Base-by-base conservation (phyloP, 2,113 vertebrate genomes). In the Calidris pugnax region DNA sequence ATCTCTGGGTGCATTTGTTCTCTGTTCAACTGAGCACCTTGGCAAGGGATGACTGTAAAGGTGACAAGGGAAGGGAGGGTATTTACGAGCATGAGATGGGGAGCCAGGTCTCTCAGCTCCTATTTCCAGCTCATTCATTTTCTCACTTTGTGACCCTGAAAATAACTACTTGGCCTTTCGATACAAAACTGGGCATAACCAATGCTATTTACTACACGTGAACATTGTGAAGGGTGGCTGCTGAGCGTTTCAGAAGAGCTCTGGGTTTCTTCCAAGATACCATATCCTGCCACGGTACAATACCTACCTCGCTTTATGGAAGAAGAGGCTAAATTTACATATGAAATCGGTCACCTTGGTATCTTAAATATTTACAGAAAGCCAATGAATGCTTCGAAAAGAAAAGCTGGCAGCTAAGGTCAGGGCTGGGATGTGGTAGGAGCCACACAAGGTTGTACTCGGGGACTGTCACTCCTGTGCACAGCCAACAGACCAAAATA, bases 381-480 rank as follows among this genome's bases (percentile, higher is more conserved):
- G 19, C 33, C n/a, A 72, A 4, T 26, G 24, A 59, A 57, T 14
- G 14, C 32, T 75, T 47, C 12, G 23, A 50, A 73, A 77, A 85
- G 9, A 37, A 53, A 53, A 53, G 2, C 18, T 30, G 21, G 20
- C 39, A 47, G 53, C 32, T 28, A 12, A 35, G 43, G 24, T 18
- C n/a, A 20, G 30, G 59, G 32, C 13, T 12, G 14, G 16, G 39
- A 35, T 9, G 11, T 35, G 30, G 37, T 20, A n/a, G 63, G 57
- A 66, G 23, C 27, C n/a, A 14, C 2, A 19, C 16, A 1, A 0
- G 0, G 35, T 7, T 12, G 14, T 35, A 20, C 32, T 18, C 0
- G 0, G n/a, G 16, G n/a, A 37, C 18, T 1, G 0, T 48, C n/a
- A 12, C 37, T 28, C 21, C 28, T 17, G 37, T 4, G 1, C 12